Conservation (phyloP, 2,797 vertebrate species). For the Acrossocheilus wenchowensis region DNA sequence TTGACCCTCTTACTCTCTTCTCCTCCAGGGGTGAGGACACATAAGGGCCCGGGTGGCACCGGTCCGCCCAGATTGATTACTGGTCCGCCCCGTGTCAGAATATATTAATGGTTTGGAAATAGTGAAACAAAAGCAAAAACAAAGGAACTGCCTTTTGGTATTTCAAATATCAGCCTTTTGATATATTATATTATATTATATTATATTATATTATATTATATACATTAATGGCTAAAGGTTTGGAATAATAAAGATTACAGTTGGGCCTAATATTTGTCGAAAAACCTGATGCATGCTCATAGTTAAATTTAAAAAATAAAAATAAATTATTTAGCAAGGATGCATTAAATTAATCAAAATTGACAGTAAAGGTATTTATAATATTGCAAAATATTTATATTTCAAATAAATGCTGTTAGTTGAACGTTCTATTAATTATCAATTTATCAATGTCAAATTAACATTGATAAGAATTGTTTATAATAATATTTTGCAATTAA, state of each 20-base stretch:
- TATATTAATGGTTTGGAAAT: constrained; percentile 41
- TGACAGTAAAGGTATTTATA: background rate
- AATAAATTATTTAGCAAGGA: background rate
- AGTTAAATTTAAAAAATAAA: background rate
- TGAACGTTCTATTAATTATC: background rate
- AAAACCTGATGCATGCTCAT: background rate
- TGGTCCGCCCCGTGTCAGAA: constrained; percentile 39
- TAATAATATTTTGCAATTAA: background rate
- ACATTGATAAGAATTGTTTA: background rate
- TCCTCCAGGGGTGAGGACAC: constrained; percentile 37
- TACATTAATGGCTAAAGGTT: background rate
- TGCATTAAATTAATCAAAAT: background rate
- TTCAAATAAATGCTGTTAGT: background rate
- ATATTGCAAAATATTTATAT: background rate
- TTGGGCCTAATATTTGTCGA: background rate
- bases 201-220: too few species aligned
- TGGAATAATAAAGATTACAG: background rate
- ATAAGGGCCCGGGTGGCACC: background rate
- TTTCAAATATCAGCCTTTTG: background rate
- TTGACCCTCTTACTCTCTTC: constrained; percentile 8
- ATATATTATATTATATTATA: background rate
- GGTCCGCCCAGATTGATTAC: background rate
- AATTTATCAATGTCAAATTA: background rate
- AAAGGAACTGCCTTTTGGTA: background rate
- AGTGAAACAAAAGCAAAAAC: background rate